Evolutionary conservation across 2,113 vertebrate genomes (phyloP).

Genomic region (Ochotona princeps): DNA sequence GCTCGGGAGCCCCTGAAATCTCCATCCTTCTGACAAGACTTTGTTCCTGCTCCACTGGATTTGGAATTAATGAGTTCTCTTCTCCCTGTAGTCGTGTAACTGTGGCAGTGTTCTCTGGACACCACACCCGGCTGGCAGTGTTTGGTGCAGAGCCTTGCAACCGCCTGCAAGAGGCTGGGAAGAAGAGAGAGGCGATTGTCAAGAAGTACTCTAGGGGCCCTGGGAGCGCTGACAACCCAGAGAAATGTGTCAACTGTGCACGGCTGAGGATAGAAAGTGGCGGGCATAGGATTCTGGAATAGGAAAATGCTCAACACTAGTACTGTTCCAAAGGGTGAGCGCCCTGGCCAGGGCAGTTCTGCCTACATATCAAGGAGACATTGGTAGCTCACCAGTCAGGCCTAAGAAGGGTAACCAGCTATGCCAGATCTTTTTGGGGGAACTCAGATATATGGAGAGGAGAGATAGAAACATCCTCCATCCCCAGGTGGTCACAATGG

Average conservation of each 20-base stretch:
- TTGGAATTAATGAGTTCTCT: constrained; percentile 62
- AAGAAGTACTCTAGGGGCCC: constrained; percentile 40
- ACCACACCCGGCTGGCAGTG: not conserved
- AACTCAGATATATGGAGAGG: no score
- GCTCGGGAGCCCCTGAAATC: not conserved
- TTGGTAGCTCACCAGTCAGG: not conserved
- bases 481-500: no score
- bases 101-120: constrained; percentile 9
- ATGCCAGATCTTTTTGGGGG: not conserved
- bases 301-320: not conserved
- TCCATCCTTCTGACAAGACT: constrained; percentile 41
- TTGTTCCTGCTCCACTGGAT: constrained; percentile 31
- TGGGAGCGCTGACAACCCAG: constrained; percentile 20
- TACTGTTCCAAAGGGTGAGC: not conserved
- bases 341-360: not conserved
- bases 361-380: not conserved
- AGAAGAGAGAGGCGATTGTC: constrained; percentile 33
- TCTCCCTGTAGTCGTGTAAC: constrained; percentile 27
- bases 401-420: no score
- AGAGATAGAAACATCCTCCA: no score
- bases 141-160: constrained; percentile 16
- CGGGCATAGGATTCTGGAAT: not conserved
- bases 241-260: not conserved
- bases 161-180: not conserved
- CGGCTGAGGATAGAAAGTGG: not conserved